phyloP scores from a whole-genome alignment of 2,113 vertebrate species.

The Gadus chalcogrammus region DNA sequence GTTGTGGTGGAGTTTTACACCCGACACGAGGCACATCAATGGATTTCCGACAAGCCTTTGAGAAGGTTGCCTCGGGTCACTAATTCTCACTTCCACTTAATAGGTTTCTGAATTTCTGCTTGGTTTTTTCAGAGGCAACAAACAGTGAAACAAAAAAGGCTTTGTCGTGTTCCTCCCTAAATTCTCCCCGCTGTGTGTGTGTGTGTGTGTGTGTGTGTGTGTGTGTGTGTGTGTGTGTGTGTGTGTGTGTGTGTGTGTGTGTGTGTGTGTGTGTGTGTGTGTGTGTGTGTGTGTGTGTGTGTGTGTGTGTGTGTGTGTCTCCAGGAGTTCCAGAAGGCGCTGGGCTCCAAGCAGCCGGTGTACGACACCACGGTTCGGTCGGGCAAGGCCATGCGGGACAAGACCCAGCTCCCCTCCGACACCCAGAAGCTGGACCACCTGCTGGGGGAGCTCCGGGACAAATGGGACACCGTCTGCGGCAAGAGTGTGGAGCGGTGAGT shows the following conservation, averaged over 20 bases:
- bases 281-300: not conserved
- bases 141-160: no score
- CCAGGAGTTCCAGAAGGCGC: constrained; percentile 95
- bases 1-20: no score
- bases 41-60: no score
- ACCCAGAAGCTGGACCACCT: constrained; percentile 90
- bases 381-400: constrained; percentile 91
- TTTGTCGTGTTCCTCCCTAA: no score
- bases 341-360: constrained; percentile 95
- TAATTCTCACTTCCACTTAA: no score
- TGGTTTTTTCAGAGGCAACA: no score
- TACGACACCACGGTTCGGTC: constrained; percentile 96
- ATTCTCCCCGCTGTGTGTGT: not conserved
- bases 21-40: no score
- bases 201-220: no score
- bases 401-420: constrained; percentile 85
- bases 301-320: not conserved
- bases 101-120: no score
- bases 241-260: no score
- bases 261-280: no score
- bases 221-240: not conserved
- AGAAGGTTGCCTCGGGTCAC: no score
- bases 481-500: constrained; percentile 97
- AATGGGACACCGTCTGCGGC: constrained; percentile 98
- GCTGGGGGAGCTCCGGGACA: constrained; percentile 93